phyloP scores from a whole-genome alignment of 2,888 invertebrate genomes.

The Ormyrus thymus region DNA sequence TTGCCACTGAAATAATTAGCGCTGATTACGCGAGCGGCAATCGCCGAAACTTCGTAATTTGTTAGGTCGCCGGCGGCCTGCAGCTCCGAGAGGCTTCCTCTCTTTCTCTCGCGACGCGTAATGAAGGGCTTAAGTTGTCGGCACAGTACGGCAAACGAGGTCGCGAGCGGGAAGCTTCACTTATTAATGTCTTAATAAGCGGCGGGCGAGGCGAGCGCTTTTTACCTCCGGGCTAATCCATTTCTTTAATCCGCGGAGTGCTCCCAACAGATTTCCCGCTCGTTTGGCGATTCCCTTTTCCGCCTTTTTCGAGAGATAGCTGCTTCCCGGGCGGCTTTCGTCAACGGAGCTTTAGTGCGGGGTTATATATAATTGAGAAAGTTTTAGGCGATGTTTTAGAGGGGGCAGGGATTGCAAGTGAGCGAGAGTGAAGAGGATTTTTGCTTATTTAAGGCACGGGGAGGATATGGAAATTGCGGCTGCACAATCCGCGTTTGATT shows the following conservation, averaged over 20 bases:
- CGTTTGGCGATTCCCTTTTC: not conserved
- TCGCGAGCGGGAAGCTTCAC: not conserved
- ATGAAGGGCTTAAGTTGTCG: not conserved
- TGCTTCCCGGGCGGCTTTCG: too few species aligned
- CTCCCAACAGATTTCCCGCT: slow-evolving; percentile 6
- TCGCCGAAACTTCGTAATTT: slow-evolving; percentile 24
- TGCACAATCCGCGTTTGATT: too few species aligned
- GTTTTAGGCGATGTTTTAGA: not conserved
- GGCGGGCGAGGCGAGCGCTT: not conserved
- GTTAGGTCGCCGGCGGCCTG: not conserved
- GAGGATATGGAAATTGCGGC: not conserved
- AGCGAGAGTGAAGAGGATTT: too few species aligned
- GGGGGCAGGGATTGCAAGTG: not conserved
- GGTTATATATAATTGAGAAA: slow-evolving; percentile 33
- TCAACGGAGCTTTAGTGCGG: not conserved
- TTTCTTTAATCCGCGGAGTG: slow-evolving; percentile 22
- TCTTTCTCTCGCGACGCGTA: too few species aligned
- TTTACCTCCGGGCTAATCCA: slow-evolving; percentile 22
- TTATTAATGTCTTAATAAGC: not conserved
- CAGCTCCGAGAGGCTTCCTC: too few species aligned
- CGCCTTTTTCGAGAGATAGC: not conserved
- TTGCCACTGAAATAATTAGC: slow-evolving; percentile 45
- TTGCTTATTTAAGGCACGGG: too few species aligned
- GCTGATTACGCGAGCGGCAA: slow-evolving; percentile 27
- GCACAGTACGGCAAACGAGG: not conserved